A percentile compares a stretch with the other conserved stretches of the same genome.
phyloP scores from a whole-genome alignment of 2,113 vertebrate genomes.

The Thomomys bottae region DNA sequence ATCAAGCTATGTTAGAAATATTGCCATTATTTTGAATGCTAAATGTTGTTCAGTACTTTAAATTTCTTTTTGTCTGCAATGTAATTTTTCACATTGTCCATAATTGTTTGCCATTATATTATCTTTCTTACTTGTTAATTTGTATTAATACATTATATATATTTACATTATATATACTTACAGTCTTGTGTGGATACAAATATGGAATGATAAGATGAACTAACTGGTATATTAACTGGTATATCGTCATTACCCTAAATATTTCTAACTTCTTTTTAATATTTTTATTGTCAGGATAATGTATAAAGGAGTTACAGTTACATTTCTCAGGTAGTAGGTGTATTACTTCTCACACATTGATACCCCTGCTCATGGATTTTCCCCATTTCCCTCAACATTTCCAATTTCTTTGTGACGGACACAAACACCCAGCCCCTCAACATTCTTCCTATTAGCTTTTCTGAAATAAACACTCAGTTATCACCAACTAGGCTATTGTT shows the following conservation, averaged over 20 bases:
- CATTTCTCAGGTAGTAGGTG: too few species aligned
- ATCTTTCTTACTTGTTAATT: neutral
- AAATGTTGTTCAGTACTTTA: neutral
- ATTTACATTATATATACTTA: neutral
- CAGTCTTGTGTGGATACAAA: neutral
- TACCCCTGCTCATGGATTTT: too few species aligned
- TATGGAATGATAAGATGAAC: neutral
- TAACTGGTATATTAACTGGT: neutral
- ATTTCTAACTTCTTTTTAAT: too few species aligned
- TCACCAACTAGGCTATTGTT: neutral
- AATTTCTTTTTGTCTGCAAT: conserved; percentile 40
- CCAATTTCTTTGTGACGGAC: neutral
- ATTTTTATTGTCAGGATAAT: too few species aligned
- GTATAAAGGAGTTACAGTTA: too few species aligned
- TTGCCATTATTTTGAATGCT: conserved; percentile 46
- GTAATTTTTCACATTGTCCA: neutral
- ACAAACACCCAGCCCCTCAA: neutral
- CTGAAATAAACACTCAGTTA: neutral
- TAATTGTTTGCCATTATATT: neutral
- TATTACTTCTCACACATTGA: too few species aligned
- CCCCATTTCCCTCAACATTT: neutral
- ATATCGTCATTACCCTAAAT: neutral
- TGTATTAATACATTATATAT: neutral
- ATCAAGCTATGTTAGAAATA: conserved; percentile 60
- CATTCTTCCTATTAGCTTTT: neutral